Conservation (phyloP, 2,888 invertebrate genomes). For the Eupithecia subfuscata region DNA sequence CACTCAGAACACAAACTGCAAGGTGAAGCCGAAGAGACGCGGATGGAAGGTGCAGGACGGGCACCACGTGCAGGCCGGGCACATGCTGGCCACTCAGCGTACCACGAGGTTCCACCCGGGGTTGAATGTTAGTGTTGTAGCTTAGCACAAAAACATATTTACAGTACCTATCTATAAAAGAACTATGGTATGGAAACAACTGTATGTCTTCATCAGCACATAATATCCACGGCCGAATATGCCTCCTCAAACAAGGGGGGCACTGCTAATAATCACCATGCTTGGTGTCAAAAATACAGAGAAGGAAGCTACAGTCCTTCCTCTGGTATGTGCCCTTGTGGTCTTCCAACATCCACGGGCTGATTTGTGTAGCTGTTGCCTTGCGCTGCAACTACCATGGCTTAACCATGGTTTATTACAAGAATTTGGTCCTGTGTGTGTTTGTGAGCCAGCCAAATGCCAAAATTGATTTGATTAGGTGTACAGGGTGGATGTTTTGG, state of each 20-base stretch:
- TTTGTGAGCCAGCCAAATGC: not conserved
- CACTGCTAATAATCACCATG: not conserved
- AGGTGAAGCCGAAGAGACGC: conserved; percentile 89
- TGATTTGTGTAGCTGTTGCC: conserved; percentile 1
- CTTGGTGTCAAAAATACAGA: not conserved
- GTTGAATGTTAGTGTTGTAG: conserved; percentile 85
- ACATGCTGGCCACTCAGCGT: conserved; percentile 88
- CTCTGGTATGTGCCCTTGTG: not conserved
- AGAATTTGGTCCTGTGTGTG: not conserved
- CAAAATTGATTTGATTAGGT: not conserved
- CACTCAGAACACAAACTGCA: conserved; percentile 87
- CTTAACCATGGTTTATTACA: not conserved
- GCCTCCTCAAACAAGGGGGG: not conserved
- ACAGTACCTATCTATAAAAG: too few relatives aligned
- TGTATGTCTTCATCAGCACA: not conserved
- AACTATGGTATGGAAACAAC: not conserved
- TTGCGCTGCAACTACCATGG: not conserved
- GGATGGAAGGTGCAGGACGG: conserved; percentile 92
- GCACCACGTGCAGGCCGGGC: conserved; percentile 85
- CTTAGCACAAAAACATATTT: not conserved
- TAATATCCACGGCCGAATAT: not conserved
- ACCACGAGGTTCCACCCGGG: conserved; percentile 91
- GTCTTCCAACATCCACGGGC: not conserved
- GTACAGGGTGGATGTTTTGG: not conserved
- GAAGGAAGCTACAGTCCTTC: not conserved